These are phyloP conservation scores for Propithecus coquereli DNA, from an alignment of 2,113 vertebrate species.

Conservation along the genomic window DNA sequence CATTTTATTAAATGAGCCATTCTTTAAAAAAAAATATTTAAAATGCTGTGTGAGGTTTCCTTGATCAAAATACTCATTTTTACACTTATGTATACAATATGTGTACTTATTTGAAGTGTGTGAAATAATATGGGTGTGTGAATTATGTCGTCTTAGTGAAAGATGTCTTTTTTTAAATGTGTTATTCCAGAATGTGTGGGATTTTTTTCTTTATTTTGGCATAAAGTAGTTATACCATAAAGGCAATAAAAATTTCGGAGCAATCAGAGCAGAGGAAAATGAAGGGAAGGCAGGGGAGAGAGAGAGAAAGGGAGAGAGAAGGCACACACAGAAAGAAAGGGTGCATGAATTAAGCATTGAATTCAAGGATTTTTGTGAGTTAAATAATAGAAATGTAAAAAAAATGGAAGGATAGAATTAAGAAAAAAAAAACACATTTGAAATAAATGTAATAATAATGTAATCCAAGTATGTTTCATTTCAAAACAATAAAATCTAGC, in stretches of 20 bases:
- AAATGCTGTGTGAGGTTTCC: neutral
- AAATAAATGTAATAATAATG: neutral
- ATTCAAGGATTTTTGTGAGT: neutral
- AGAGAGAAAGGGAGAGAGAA: neutral
- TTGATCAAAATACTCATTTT: neutral
- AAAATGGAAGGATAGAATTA: neutral
- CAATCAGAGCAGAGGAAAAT: neutral
- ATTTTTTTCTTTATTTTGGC: neutral
- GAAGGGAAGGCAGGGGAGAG: fast-evolving
- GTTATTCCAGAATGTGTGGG: neutral
- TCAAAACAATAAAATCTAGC: neutral
- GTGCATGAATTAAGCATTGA: neutral
- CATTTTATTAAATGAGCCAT: neutral
- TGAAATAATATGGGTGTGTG: neutral
- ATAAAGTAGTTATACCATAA: neutral
- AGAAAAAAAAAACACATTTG: neutral
- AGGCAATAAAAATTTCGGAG: neutral
- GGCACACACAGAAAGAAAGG: neutral
- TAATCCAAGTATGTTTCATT: neutral
- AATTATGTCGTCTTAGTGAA: neutral
- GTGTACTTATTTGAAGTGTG: neutral
- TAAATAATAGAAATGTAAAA: neutral
- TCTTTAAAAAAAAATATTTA: neutral
- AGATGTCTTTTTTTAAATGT: neutral
- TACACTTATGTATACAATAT: neutral